Evolutionary conservation across 2,797 vertebrate genomes (phyloP), one percentile per base, ranked within the genome.

Genomic region (Acropternis orthonyx): DNA sequence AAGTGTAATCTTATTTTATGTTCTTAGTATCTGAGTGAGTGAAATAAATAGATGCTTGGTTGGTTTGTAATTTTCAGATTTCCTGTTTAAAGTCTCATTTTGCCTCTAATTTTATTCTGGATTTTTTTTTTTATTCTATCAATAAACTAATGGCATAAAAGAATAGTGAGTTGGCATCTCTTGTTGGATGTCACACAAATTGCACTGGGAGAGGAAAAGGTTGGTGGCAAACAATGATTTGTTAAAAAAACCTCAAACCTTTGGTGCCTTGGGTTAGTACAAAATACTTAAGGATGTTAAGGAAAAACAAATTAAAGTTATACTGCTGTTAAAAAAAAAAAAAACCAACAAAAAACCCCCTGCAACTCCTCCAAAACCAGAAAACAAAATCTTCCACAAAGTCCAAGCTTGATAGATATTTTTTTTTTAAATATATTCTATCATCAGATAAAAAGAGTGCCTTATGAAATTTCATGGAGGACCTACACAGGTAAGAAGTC

Each of bases 331-430:
- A 41, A 65, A n/a, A 61, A 27, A 61, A 41, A 65, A n/a, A 61
- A 27, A 61, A 39, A 61, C 18, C 23, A 41, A 41, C 6, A 14
- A 14, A 41, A 41, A 41, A 41, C 37, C 37, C 37, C 37, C 37
- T 12, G 14, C 9, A 66, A 55, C 4, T 5, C 14, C 20, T 16
- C 4, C 14, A 32, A 44, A 73, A 20, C 2, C 8, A 67, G 48
- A 67, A 24, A 58, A 44, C 5, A 55, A 67, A 85, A 39, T 3
- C 1, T 26, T 7, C 3, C 3, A 32, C 5, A 10, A 54, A 73
- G 11, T 43, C 22, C 4, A 2, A 28, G 17, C 28, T 63, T 30
- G 7, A 41, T 36, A 36, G 2, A 27, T 21, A 4, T 3, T 2
- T 24, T 14, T 24, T 14, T 41, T 20, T 6, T 1, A 3, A 62